A percentile compares a stretch with the other conserved stretches of the same genome.
These are phyloP conservation scores for Zaprionus tsacasi DNA, from an alignment of 1,140 invertebrate species.

Conservation along the genomic window DNA sequence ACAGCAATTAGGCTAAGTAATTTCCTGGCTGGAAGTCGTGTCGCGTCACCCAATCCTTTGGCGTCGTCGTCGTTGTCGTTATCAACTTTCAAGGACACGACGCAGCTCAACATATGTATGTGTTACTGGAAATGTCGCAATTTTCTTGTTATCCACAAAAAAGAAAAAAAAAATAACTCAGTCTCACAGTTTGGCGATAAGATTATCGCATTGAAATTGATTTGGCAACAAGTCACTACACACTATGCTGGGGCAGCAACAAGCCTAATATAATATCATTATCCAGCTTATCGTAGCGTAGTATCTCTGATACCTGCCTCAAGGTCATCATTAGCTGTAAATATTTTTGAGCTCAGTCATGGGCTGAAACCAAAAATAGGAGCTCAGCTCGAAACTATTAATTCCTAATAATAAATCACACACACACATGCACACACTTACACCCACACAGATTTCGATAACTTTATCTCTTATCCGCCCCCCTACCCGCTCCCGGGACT, in stretches of 20 bases:
- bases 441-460: background rate
- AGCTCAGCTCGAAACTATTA: constrained; percentile 23
- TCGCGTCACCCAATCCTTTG: too few relatives aligned
- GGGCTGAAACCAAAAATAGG: constrained; percentile 5
- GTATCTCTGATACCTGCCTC: background rate
- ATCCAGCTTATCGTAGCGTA: background rate
- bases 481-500: background rate
- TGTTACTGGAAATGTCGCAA: background rate
- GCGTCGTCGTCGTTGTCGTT: too few relatives aligned
- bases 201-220: constrained; percentile 4
- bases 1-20: constrained; percentile 2
- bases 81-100: background rate
- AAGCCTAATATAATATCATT: background rate
- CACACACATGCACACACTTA: background rate
- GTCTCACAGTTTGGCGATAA: background rate
- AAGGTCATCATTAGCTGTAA: background rate
- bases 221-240: background rate
- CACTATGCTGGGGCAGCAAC: too few relatives aligned
- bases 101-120: background rate
- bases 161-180: too few relatives aligned
- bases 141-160: background rate
- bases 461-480: background rate
- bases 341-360: constrained; percentile 12
- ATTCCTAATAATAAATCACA: constrained; percentile 27
- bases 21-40: constrained; percentile 2